Evolutionary conservation across 2,888 invertebrate genomes (phyloP).

Genomic region (Latrodectus elegans): DNA sequence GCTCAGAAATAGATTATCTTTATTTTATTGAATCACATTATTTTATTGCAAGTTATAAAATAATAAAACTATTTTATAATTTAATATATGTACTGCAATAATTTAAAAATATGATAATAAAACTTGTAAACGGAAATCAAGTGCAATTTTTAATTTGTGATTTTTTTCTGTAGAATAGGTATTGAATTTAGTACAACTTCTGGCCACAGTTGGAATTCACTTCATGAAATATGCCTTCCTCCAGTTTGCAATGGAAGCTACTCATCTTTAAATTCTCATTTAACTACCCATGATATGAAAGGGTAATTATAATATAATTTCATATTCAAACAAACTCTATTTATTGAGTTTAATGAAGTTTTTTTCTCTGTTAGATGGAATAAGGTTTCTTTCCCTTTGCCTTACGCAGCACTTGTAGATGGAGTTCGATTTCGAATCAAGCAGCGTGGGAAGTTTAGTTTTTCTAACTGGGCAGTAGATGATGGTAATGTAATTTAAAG

Average conservation of each 20-base stretch:
- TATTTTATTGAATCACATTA: too few species aligned
- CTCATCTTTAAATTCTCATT: constrained; percentile 54
- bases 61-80: too few species aligned
- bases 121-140: background rate
- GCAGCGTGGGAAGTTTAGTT: constrained; percentile 71
- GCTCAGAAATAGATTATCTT: too few species aligned
- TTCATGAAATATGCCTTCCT: constrained; percentile 71
- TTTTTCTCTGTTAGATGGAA: constrained; percentile 73
- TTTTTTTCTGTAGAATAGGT: constrained; percentile 71
- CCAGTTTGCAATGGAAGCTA: constrained; percentile 65
- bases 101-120: background rate
- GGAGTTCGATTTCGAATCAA: constrained; percentile 74
- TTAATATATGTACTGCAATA: too few species aligned
- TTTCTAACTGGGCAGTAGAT: constrained; percentile 75
- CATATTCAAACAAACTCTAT: background rate
- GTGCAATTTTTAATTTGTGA: constrained; percentile 12
- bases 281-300: constrained; percentile 67
- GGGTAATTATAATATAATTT: constrained; percentile 44
- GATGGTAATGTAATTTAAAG: constrained; percentile 72
- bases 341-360: background rate
- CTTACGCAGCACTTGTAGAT: constrained; percentile 74
- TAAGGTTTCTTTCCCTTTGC: constrained; percentile 74
- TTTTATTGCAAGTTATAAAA: too few species aligned
- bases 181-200: constrained; percentile 75
- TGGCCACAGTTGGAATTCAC: constrained; percentile 73